Evolutionary conservation across 1,140 invertebrate genomes (phyloP), one percentile per base, ranked within the genome.

Genomic region (Arctopsyche grandis): DNA sequence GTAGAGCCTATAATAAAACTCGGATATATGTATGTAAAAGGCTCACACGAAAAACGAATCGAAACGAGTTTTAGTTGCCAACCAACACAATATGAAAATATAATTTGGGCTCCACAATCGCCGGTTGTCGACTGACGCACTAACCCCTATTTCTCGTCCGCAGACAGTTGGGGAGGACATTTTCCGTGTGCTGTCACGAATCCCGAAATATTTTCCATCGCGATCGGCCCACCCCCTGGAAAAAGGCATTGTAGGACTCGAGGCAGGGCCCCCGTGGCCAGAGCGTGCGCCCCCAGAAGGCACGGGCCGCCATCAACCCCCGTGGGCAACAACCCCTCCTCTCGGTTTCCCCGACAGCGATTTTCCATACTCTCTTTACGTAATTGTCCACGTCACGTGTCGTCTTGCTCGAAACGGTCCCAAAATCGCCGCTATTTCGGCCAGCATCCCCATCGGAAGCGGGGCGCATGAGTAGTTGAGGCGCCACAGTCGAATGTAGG

Each of bases 151-250:
- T 76, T 76, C 48, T 56, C 74, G 9, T 29, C 5, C 12, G 56
- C 26, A 48, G 21, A 63, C 56, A 76, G 74, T 76, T 14, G 26
- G 52, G 74, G 74, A 56, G 74, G 74, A 63, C 74, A 76, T 76
- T 76, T 74, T 76, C 74, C 26, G 74, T 16, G 56, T 21, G 38
- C 26, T 44, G 74, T 46, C 46, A 29, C 71, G 22, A 56, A 12
- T 14, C 71, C 24, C 16, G 56, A 44, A 71, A 44, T 29, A 29
- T 7, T 66, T 21, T 21, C 60, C 9, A 29, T 21, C 63, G 63
- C 63, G 19, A 38, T 38, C 29, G 29, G 29, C 29, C 14, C 52
- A 21, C 10, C 52, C 46, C 52, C 52, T n/a, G 52, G 19, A 56
- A 21, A 56, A 10, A 21, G 14, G 9, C 46, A 48, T 48, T n/a